A percentile compares a stretch with the other conserved stretches of the same genome.
These are phyloP conservation scores for Acrocephalus kingi DNA, from an alignment of 2,113 vertebrate genomes.

Conservation along the genomic window DNA sequence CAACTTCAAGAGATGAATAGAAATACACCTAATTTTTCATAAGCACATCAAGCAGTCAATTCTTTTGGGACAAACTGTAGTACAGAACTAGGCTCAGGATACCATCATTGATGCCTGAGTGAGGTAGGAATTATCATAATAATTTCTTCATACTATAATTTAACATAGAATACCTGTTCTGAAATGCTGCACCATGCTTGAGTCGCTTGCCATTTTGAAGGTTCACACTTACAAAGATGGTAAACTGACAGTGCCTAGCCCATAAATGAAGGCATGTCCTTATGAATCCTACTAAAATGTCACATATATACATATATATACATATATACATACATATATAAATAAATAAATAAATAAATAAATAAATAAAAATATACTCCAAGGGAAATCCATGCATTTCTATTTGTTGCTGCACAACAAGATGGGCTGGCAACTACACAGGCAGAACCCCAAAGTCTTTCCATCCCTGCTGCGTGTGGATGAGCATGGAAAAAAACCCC, in stretches of 20 bases:
- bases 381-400: not conserved
- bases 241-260: not conserved
- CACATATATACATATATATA: not conserved
- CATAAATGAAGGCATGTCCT: not conserved
- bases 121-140: not conserved
- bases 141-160: not conserved
- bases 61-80: not conserved
- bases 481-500: not conserved
- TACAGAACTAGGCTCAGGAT: not conserved
- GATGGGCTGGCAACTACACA: not conserved
- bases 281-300: not conserved
- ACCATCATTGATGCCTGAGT: not conserved
- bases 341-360: not conserved
- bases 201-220: not conserved
- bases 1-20: not conserved
- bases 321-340: no score
- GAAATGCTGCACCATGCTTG: not conserved
- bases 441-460: not conserved
- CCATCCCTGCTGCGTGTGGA: not conserved
- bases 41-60: not conserved
- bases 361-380: not conserved
- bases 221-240: constrained; percentile 20
- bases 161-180: not conserved
- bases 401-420: not conserved
- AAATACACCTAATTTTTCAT: not conserved